These are phyloP conservation scores for Bufo bufo DNA, from an alignment of 2,113 vertebrate species.

Conservation along the genomic window DNA sequence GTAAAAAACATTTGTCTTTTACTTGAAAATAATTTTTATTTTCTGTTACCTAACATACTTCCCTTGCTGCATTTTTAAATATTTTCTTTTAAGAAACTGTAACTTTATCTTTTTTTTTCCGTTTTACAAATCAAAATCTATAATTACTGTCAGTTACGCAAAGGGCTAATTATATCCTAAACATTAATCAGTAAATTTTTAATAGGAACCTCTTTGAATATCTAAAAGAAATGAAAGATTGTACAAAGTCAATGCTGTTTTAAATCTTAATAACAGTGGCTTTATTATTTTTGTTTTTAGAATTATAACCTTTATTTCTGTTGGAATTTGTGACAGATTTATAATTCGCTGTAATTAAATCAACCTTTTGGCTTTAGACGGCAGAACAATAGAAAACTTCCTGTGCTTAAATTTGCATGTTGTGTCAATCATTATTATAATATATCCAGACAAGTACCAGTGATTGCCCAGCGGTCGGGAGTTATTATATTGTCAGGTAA, in stretches of 20 bases:
- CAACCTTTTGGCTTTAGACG: conserved; percentile 18
- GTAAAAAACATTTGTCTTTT: background rate
- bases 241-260: background rate
- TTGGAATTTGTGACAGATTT: conserved; percentile 10
- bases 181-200: conserved; percentile 18
- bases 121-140: conserved; percentile 18
- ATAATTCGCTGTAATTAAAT: conserved; percentile 42
- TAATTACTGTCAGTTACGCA: conserved; percentile 20
- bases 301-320: conserved; percentile 14
- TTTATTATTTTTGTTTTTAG: conserved; percentile 44
- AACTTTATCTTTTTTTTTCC: background rate
- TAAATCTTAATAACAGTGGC: background rate
- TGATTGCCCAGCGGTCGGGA: conserved; percentile 28
- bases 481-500: conserved; percentile 72
- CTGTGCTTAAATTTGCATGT: conserved; percentile 38
- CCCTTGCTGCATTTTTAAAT: background rate
- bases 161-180: conserved; percentile 28
- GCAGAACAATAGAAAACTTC: conserved; percentile 33
- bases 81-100: background rate
- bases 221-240: conserved; percentile 27
- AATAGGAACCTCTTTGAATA: background rate
- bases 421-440: conserved; percentile 46
- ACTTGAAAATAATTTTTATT: background rate
- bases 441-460: conserved; percentile 21
- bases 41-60: background rate